Evolutionary conservation across 2,113 vertebrate genomes (phyloP).

Genomic region (Lepus europaeus): DNA sequence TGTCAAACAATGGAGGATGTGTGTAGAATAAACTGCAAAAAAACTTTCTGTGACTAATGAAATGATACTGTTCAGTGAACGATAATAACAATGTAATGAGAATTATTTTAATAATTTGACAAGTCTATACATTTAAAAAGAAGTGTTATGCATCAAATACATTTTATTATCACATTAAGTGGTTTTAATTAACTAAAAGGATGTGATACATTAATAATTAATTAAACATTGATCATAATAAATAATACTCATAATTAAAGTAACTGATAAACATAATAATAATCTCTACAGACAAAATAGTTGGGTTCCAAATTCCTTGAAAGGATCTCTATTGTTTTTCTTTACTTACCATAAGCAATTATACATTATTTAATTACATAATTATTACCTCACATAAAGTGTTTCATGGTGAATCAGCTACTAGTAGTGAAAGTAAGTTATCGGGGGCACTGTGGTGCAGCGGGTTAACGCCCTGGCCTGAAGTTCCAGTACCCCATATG

Average conservation of each 20-base stretch:
- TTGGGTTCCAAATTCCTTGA: constrained; percentile 32
- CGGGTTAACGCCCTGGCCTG: too few relatives aligned
- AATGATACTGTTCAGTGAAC: constrained; percentile 32
- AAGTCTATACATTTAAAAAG: constrained; percentile 56
- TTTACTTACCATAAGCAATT: constrained; percentile 67
- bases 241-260: constrained; percentile 55
- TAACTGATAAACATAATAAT: constrained; percentile 22
- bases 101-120: constrained; percentile 68
- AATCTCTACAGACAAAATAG: constrained; percentile 45
- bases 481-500: too few relatives aligned
- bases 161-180: constrained; percentile 64
- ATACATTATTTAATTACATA: constrained; percentile 65
- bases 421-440: not conserved
- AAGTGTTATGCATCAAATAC: constrained; percentile 39
- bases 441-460: too few relatives aligned
- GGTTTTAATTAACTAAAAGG: constrained; percentile 58
- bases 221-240: constrained; percentile 50
- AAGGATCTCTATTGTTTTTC: not conserved
- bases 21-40: not conserved
- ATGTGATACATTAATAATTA: constrained; percentile 56
- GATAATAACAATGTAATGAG: constrained; percentile 28
- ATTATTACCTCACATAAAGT: constrained; percentile 67
- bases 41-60: constrained; percentile 46
- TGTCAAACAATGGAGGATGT: constrained; percentile 29
- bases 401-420: constrained; percentile 64